Evolutionary conservation across 2,113 vertebrate species (phyloP), one percentile per base, ranked within the genome.

Genomic region (Gymnocephalus cernua): DNA sequence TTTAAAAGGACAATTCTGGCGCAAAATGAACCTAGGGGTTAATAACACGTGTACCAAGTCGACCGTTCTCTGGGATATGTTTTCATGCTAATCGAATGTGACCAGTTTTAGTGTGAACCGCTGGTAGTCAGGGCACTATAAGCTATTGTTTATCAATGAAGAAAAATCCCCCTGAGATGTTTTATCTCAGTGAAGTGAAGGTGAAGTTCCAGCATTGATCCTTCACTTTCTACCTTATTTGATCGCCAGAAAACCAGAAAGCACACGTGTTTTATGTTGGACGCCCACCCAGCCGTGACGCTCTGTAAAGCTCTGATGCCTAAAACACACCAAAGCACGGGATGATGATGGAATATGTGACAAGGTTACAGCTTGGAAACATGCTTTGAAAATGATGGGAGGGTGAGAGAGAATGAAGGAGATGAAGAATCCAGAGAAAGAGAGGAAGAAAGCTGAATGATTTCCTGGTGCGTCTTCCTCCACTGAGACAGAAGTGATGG

Each of bases 401-500:
- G 79, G 21, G 51, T 3, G 41, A 70, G 53, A 50, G 38, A 68
- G 63, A 56, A 51, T 10, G 62, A 38, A 35, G 32, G 32, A 76
- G 83, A 89, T 79, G 62, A 67, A 18, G 67, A 85, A 77, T 66
- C 84, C 78, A 83, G 71, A 69, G 65, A 44, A 59, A 53, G 57
- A 77, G 69, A 78, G 63, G 59, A 87, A 4, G 69, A 83, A 93
- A 77, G 74, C 63, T 23, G 72, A 76, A 66, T 51, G 35, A 69
- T 79, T 88, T 90, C 62, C 84, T 70, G 59, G 59, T 80, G 59
- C 0, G 71, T 83, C 63, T 87, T 83, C 79, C 74, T 85, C 87
- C 85, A 1, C 82, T 18, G 88, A 87, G 91, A 83, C 88, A 38
- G 69, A 78, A 47, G 80, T 83, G 88, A 92, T 92, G 68, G 56